Evolutionary conservation across 1,140 invertebrate species (phyloP).

Genomic region (Liolophura sinensis): DNA sequence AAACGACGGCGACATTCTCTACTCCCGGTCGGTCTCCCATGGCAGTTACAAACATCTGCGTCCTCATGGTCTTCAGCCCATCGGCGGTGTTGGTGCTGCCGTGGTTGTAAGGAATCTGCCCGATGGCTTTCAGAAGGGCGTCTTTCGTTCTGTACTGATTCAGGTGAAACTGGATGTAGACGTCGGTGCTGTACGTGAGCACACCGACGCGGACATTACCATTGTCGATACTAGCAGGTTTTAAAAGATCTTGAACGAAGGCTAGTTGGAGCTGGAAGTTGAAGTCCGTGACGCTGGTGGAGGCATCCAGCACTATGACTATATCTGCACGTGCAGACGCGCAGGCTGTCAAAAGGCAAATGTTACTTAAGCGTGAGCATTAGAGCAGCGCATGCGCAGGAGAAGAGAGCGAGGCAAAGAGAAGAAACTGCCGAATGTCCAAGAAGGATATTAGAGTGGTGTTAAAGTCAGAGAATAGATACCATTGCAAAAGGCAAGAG

Average conservation of each 20-base stretch:
- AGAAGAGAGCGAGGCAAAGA: no score
- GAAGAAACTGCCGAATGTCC: no score
- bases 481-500: no score
- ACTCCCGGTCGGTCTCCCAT: constrained; percentile 46
- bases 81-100: no score
- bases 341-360: no score
- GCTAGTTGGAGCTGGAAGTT: constrained; percentile 38
- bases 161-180: constrained; percentile 34
- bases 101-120: no score
- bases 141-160: constrained; percentile 23
- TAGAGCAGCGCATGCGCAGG: no score
- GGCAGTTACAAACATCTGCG: constrained; percentile 38
- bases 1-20: constrained; percentile 38
- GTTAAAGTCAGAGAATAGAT: no score
- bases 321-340: no score
- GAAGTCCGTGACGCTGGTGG: constrained; percentile 34
- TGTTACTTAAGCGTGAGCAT: no score
- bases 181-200: constrained; percentile 30
- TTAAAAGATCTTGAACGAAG: constrained; percentile 40
- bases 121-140: constrained; percentile 32
- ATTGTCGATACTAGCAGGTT: constrained; percentile 33
- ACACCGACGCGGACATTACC: constrained; percentile 40
- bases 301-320: constrained; percentile 44
- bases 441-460: no score
- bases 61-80: constrained; percentile 16